Base-by-base conservation (phyloP, 2,113 vertebrate species). In the Rafetus swinhoei region DNA sequence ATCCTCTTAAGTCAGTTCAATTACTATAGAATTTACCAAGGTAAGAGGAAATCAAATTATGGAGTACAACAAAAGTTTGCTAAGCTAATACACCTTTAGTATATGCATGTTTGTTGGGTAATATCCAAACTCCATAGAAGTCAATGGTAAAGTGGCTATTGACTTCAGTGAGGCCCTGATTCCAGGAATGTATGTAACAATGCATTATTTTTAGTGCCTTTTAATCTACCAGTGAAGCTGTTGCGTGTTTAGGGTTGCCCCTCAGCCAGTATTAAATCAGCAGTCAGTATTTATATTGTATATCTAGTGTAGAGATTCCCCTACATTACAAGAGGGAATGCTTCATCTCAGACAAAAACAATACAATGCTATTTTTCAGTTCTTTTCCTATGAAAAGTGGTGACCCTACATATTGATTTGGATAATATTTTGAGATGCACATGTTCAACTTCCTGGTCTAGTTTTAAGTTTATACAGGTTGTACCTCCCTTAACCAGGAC, bases 221-320 rank as follows among this genome's bases (percentile, higher is more conserved):
- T 87, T 24, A 22, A 1, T n/a, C 54, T 79, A 19, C 52, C 3
- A 2, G 32, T 4, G 62, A 72, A 84, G 15, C 10, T 25, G 10
- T 62, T 84, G n/a, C 9, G 52, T 45, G 24, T 77, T 84, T 54
- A 65, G 24, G 54, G 45, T 21, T 35, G 11, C 69, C 82, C 45
- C n/a, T 32, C 6, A 5, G 55, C 83, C 0, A 59, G 27, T 10
- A 18, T 25, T 59, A 35, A 25, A 4, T 2, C 0, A 0, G n/a
- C 35, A 54, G 5, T 25, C 81, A 16, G 50, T n/a, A 6, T 45
- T 50, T 29, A 4, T 50, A 39, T 76, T 1, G 15, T 18, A 53
- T 77, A 72, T 0, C 60, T 12, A n/a, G 13, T 9, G 54, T 53
- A 74, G 53, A 59, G 84, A 45, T 15, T 16, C 2, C 55, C 25